Conservation (phyloP, 2,113 vertebrate genomes). For the Xiphophorus couchianus region DNA sequence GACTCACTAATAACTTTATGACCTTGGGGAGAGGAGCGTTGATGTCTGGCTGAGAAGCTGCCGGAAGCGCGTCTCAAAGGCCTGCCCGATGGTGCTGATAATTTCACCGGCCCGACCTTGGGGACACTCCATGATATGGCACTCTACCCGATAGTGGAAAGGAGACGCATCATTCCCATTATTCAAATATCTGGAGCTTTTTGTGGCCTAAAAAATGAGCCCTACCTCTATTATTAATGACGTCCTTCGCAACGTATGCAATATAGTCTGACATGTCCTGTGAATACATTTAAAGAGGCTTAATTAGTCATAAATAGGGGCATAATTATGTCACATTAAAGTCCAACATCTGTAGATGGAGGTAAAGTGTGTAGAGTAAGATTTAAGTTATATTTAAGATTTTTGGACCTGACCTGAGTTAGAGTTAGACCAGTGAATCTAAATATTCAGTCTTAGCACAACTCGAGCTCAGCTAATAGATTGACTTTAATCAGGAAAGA, state of each 20-base stretch:
- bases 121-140: constrained; percentile 91
- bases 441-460: not conserved
- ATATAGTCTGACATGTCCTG: constrained; percentile 92
- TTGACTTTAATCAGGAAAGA: not conserved
- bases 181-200: not conserved
- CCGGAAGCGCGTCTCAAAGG: constrained; percentile 92
- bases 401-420: not conserved
- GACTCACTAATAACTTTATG: constrained; percentile 32
- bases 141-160: constrained; percentile 77
- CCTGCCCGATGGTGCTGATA: constrained; percentile 90
- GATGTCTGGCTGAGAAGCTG: constrained; percentile 87
- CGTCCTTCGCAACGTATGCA: constrained; percentile 94
- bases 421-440: too few relatives aligned
- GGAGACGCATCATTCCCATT: not conserved
- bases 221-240: constrained; percentile 90
- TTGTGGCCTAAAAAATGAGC: not conserved
- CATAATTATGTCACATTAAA: not conserved
- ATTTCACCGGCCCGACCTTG: constrained; percentile 85
- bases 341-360: not conserved
- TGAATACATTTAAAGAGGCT: constrained; percentile 44
- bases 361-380: not conserved
- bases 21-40: constrained; percentile 81
- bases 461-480: not conserved
- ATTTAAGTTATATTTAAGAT: not conserved
- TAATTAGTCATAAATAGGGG: not conserved